Evolutionary conservation across 2,797 vertebrate genomes (phyloP).

Genomic region (Spinus pinus): DNA sequence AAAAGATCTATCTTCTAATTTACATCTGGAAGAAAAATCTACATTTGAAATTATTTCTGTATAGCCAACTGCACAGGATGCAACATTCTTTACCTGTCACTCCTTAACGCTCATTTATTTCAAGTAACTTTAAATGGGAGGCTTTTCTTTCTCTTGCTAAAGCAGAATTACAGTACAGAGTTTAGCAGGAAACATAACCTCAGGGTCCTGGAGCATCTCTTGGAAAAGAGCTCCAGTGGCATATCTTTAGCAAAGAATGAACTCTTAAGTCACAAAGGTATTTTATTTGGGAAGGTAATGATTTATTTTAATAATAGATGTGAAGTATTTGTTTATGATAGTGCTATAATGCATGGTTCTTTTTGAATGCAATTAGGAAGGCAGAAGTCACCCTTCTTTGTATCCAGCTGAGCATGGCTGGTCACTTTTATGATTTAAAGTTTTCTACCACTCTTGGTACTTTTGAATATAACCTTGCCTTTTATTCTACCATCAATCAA

Average conservation of each 20-base stretch:
- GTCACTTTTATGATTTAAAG: constrained; percentile 6
- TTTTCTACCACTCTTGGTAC: not conserved
- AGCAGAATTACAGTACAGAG: not conserved
- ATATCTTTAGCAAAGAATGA: not conserved
- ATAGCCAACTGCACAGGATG: not conserved
- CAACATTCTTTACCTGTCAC: not conserved
- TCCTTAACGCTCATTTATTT: not conserved
- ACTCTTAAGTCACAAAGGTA: not conserved
- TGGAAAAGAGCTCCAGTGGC: not conserved
- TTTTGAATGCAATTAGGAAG: not conserved
- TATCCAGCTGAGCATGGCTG: not conserved
- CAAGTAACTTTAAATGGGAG: not conserved
- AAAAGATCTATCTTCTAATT: not conserved
- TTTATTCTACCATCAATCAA: constrained; percentile 55
- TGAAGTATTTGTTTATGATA: not conserved
- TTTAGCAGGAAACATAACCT: not conserved
- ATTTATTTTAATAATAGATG: not conserved
- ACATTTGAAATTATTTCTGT: not conserved
- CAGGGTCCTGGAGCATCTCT: not conserved
- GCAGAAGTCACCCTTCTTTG: not conserved
- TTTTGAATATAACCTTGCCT: constrained; percentile 43
- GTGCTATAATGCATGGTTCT: not conserved
- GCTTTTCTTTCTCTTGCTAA: not conserved
- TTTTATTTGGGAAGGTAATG: not conserved
- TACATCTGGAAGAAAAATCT: not conserved